Percentiles rank a stretch among this genome's conserved stretches.
Conservation (phyloP, 1,140 invertebrate genomes). For the Philotrypesis tridentata region DNA sequence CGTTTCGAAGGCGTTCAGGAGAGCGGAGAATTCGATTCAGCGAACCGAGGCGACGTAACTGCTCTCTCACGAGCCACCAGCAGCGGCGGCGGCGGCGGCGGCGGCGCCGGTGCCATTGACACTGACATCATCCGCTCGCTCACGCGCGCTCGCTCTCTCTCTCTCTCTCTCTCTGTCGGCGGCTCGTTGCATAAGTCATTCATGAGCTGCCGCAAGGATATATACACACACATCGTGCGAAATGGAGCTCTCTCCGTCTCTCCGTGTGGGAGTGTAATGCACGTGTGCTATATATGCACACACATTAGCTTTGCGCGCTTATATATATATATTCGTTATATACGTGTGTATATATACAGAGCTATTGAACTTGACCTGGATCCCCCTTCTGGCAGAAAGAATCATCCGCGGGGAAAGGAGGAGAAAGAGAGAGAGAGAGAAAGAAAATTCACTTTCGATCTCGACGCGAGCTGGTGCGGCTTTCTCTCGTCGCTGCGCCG, state of each 20-base stretch:
- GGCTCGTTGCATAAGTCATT: constrained; percentile 55
- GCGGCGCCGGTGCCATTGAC: constrained; percentile 57
- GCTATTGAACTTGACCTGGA: constrained; percentile 61
- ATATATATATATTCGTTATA: no score
- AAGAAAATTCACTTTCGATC: constrained; percentile 60
- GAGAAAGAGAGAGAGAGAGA: constrained; percentile 50
- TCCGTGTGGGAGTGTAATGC: background rate
- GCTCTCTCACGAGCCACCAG: constrained; percentile 56
- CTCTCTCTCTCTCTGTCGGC: no score
- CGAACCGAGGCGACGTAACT: constrained; percentile 56
- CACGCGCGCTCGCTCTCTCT: no score
- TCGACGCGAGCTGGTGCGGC: constrained; percentile 49
- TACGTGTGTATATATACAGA: constrained; percentile 46
- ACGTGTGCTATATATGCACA: no score
- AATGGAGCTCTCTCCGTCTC: constrained; percentile 35
- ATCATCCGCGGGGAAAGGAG: constrained; percentile 52
- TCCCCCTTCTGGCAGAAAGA: constrained; percentile 52
- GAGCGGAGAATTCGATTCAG: constrained; percentile 58
- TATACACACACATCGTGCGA: constrained; percentile 34
- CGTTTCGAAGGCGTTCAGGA: constrained; percentile 9
- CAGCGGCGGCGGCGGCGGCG: constrained; percentile 28
- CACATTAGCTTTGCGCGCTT: background rate
- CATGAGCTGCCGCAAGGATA: constrained; percentile 36
- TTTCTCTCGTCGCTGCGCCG: background rate
- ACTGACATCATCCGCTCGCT: constrained; percentile 57